These are phyloP conservation scores for Caenorhabditis sp. DNA, from an alignment of 2,888 invertebrate species.

Conservation along the genomic window DNA sequence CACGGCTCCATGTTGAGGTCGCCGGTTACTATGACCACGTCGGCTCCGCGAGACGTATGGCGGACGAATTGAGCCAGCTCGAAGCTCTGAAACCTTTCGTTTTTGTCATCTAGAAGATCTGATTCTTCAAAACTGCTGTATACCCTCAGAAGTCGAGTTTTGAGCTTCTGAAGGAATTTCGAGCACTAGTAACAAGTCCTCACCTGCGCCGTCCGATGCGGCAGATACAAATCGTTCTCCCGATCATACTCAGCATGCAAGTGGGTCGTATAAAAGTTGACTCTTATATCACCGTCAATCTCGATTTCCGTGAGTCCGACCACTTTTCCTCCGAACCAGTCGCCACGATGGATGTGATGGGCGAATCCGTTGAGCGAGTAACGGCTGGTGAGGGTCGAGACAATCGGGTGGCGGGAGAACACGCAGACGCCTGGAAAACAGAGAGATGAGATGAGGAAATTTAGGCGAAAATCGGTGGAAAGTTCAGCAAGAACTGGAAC, in stretches of 20 bases:
- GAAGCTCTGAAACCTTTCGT: conserved; percentile 87
- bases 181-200: neutral
- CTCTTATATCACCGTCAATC: conserved; percentile 85
- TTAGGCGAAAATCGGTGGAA: no score
- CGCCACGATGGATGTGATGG: conserved; percentile 92
- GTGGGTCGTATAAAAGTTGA: conserved; percentile 95
- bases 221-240: conserved; percentile 90
- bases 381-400: conserved; percentile 92
- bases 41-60: conserved; percentile 87
- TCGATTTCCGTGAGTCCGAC: conserved; percentile 84
- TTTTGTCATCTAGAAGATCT: no score
- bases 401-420: conserved; percentile 90
- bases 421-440: conserved; percentile 89
- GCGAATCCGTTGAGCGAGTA: conserved; percentile 99
- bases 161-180: neutral
- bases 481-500: no score
- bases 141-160: neutral
- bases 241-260: conserved; percentile 95
- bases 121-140: no score
- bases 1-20: conserved; percentile 95
- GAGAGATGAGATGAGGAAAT: no score
- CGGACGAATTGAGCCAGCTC: conserved; percentile 96
- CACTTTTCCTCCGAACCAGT: conserved; percentile 98
- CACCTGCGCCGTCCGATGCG: conserved; percentile 87
- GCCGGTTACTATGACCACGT: conserved; percentile 92